Conservation (phyloP, 2,797 vertebrate genomes). For the Cossypha caffra region DNA sequence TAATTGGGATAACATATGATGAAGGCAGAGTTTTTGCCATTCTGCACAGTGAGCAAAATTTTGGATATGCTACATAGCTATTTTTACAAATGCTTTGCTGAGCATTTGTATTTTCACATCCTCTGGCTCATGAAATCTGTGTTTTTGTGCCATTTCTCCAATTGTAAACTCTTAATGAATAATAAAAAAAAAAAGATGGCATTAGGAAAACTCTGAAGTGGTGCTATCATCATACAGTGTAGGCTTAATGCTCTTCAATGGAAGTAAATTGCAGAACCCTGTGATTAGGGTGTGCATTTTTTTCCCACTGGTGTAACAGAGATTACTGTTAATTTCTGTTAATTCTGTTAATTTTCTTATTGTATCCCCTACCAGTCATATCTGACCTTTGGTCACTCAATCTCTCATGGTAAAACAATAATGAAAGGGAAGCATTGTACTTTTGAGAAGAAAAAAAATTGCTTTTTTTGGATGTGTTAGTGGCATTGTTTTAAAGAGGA, state of each 20-base stretch:
- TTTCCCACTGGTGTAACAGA: background rate
- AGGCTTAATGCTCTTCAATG: background rate
- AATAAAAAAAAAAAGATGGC: background rate
- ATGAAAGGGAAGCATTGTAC: background rate
- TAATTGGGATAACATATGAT: background rate
- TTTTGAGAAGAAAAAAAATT: background rate
- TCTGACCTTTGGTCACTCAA: background rate
- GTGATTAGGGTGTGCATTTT: background rate
- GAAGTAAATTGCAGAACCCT: background rate
- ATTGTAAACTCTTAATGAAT: background rate
- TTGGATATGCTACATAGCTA: background rate
- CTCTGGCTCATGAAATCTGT: background rate
- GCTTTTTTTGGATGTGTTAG: background rate
- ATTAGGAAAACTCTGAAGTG: background rate
- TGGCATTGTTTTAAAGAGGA: background rate
- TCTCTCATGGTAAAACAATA: background rate
- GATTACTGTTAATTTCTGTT: background rate
- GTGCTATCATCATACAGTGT: background rate
- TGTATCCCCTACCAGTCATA: rapidly evolving
- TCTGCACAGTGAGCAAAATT: background rate
- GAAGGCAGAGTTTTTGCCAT: background rate
- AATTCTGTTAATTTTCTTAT: background rate
- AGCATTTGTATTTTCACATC: background rate
- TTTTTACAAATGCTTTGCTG: background rate
- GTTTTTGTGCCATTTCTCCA: background rate